Base-by-base conservation (phyloP, 2,888 invertebrate genomes). In the Mesoligia furuncula region DNA sequence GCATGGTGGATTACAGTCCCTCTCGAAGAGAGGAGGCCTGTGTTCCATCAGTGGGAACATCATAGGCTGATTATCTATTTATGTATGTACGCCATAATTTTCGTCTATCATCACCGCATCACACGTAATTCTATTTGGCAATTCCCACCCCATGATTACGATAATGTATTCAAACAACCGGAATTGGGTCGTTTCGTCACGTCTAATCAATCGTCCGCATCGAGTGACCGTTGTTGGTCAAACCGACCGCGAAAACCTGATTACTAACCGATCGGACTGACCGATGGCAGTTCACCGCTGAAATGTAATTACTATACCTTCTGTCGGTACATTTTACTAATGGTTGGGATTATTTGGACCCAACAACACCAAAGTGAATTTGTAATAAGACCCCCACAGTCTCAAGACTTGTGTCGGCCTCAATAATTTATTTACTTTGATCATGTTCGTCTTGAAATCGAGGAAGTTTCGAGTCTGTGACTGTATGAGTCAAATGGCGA, bases 221-320 rank as follows among this genome's bases (percentile, higher is more conserved):
- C 91, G 90, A 90, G 75, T 89, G 90, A 89, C 92, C 91, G 91
- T 90, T 91, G 90, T 91, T 91, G 92, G 91, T 92, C 93, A 91
- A 93, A 93, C 91, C 88, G 89, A 93, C 94, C 93, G 90, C 91
- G 90, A 89, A 91, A 93, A 92, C 90, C 91, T 92, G 93, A 95
- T 95, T 93, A 94, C 90, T 51, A 73, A 83, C 91, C 89, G 88
- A 89, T 91, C 88, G 88, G 89, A 85, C 68, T 86, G 91, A 93
- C 91, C 92, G 91, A 92, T 92, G 94, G 93, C 95, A 95, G 94
- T 93, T 94, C 91, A 91, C 93, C 90, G 92, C 92, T 90, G 92
- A 93, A 95, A 95, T 92, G 94, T 94, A 93, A 95, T 95, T 95
- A 94, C 91, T 89, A 91, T 90, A 87, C 88, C 89, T 89, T 85